A percentile compares a stretch with the other conserved stretches of the same genome.
Evolutionary conservation across 2,113 vertebrate genomes (phyloP).

Genomic region (Oncorhynchus kisutch): DNA sequence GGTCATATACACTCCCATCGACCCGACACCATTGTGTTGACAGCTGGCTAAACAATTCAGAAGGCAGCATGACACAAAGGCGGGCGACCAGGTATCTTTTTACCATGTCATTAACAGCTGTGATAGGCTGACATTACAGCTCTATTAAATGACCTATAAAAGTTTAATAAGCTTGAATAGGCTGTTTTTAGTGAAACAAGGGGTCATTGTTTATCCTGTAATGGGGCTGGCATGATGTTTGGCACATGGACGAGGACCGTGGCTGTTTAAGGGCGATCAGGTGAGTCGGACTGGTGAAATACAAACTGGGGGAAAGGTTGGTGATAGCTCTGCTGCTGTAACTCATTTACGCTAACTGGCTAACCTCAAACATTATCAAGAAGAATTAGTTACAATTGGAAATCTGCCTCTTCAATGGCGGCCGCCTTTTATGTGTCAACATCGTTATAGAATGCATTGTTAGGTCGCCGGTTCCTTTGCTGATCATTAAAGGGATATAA

Average conservation of each 20-base stretch:
- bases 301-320: constrained; percentile 15
- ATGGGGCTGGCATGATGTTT: constrained; percentile 37
- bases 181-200: constrained; percentile 65
- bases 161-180: constrained; percentile 82
- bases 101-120: constrained; percentile 66
- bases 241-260: constrained; percentile 33
- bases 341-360: neutral
- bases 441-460: too few relatives aligned
- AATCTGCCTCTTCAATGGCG: too few relatives aligned
- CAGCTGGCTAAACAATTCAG: constrained; percentile 28
- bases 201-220: constrained; percentile 70
- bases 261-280: constrained; percentile 33
- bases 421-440: too few relatives aligned
- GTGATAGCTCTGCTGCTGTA: constrained; percentile 7
- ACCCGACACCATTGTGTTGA: constrained; percentile 28
- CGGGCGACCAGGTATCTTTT: constrained; percentile 68
- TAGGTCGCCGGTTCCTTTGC: too few relatives aligned
- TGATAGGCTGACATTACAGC: constrained; percentile 56
- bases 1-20: constrained; percentile 47
- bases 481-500: too few relatives aligned
- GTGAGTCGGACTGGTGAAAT: constrained; percentile 42
- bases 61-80: constrained; percentile 38
- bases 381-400: neutral
- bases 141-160: constrained; percentile 81
- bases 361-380: constrained; percentile 3